phyloP scores from a whole-genome alignment of 2,113 vertebrate genomes.

The Dasypus novemcinctus region DNA sequence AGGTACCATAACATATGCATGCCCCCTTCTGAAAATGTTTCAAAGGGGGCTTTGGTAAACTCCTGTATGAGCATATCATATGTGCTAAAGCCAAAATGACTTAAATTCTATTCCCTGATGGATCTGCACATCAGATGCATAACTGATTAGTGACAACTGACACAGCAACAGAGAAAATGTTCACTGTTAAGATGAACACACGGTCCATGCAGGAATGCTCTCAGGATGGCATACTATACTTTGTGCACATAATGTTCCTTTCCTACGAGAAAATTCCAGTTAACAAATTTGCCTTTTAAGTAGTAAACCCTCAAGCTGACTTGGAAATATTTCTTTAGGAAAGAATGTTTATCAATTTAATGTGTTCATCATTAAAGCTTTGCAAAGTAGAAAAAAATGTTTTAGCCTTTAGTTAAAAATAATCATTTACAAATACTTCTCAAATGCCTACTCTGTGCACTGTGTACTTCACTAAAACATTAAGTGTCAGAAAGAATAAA shows the following conservation, averaged over 20 bases:
- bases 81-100: conserved; percentile 81
- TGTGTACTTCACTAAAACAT: neutral
- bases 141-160: conserved; percentile 86
- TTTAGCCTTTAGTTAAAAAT: neutral
- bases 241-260: conserved; percentile 69
- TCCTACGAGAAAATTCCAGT: conserved; percentile 46
- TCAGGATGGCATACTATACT: conserved; percentile 69
- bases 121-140: conserved; percentile 83
- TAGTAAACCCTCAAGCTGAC: neutral
- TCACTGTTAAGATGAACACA: conserved; percentile 78
- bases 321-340: neutral
- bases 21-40: conserved; percentile 80
- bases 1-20: conserved; percentile 81
- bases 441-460: neutral
- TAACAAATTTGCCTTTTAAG: conserved; percentile 41
- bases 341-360: neutral
- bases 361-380: neutral
- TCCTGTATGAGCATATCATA: conserved; percentile 82
- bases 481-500: neutral
- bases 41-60: conserved; percentile 82
- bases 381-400: neutral
- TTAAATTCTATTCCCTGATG: conserved; percentile 77
- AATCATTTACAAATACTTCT: conserved; percentile 9
- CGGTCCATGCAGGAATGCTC: conserved; percentile 73
- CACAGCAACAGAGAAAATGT: conserved; percentile 84